Conservation (phyloP, 2,797 vertebrate genomes). For the Anniella stebbinsi region DNA sequence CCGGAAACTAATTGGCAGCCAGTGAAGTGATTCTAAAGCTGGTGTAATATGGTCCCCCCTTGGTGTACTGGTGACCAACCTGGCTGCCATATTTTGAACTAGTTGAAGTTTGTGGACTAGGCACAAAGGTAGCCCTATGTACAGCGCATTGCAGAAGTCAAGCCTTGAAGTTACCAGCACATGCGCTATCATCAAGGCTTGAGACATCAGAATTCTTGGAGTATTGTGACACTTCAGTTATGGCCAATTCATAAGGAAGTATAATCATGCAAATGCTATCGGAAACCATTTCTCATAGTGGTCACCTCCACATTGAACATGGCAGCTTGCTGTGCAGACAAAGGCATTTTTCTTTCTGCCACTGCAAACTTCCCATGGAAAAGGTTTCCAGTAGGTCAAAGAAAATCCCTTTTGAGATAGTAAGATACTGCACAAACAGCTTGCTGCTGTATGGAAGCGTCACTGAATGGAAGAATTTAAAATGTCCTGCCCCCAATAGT, state of each 20-base stretch:
- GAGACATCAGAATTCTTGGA: neutral
- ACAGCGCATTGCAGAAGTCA: too few species aligned
- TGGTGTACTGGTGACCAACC: too few species aligned
- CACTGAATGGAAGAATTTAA: neutral
- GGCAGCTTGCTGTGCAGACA: neutral
- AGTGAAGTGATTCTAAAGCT: too few species aligned
- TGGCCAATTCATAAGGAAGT: neutral
- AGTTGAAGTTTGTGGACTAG: too few species aligned
- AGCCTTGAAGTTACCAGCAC: too few species aligned
- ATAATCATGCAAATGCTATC: neutral
- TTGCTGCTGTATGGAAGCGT: neutral
- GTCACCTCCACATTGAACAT: neutral
- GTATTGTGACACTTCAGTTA: neutral
- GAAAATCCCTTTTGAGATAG: neutral
- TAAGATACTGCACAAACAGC: neutral
- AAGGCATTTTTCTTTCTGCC: neutral
- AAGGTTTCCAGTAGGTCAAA: neutral
- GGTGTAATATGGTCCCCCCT: too few species aligned
- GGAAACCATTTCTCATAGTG: neutral
- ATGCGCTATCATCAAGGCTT: too few species aligned
- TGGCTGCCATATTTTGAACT: too few species aligned
- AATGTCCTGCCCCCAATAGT: neutral
- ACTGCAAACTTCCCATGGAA: neutral
- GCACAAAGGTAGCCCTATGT: too few species aligned
- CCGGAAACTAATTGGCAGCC: too few species aligned